Conservation (phyloP, 2,113 vertebrate genomes). For the Paramisgurnus dabryanus region DNA sequence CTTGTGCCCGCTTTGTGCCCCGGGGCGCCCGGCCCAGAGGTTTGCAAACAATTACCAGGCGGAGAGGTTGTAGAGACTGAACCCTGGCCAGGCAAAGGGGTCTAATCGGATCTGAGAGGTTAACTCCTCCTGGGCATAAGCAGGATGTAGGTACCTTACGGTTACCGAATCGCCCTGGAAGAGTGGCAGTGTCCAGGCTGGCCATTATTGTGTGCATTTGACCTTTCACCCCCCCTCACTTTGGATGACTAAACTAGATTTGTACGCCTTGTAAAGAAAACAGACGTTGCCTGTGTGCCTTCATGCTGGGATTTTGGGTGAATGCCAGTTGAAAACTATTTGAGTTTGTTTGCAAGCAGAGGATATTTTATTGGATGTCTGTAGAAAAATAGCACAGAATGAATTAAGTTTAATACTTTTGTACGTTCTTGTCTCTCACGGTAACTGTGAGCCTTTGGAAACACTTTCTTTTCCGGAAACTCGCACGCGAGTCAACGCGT, state of each 20-base stretch:
- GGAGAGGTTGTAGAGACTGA: conserved; percentile 49
- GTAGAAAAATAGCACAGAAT: too few relatives aligned
- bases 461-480: conserved; percentile 33
- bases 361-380: too few relatives aligned
- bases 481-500: conserved; percentile 10
- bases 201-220: conserved; percentile 34
- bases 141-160: conserved; percentile 34
- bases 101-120: conserved; percentile 6
- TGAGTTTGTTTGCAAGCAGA: too few relatives aligned
- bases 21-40: conserved; percentile 29
- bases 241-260: neutral
- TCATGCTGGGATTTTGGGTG: too few relatives aligned
- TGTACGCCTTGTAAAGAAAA: neutral
- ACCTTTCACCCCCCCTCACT: conserved; percentile 42
- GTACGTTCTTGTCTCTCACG: too few relatives aligned
- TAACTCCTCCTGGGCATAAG: conserved; percentile 28
- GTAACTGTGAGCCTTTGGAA: neutral
- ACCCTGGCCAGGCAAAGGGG: conserved; percentile 1
- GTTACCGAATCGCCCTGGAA: neutral
- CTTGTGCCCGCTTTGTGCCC: conserved; percentile 34
- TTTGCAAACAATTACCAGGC: conserved; percentile 58
- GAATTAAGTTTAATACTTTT: too few relatives aligned
- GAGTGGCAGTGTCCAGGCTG: neutral
- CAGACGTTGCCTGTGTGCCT: too few relatives aligned
- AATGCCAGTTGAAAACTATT: too few relatives aligned